Base-by-base conservation (phyloP, 2,113 vertebrate genomes). In the Pterocles orientalis region DNA sequence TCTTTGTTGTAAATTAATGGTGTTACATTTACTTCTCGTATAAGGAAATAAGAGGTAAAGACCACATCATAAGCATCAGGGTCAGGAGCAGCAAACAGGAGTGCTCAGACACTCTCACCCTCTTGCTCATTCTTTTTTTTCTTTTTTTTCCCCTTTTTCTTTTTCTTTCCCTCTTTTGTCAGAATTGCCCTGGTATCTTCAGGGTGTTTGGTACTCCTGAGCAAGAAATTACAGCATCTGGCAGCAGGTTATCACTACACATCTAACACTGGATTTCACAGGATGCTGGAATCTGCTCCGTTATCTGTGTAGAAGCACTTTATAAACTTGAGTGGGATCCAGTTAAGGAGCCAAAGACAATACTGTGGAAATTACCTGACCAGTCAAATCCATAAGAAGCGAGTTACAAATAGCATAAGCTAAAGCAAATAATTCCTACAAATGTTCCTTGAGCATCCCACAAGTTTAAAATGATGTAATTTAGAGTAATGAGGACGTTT, bases 361-460 rank as follows among this genome's bases (percentile, higher is more conserved):
- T 34, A 58, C 21, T 18, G 53, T 87, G 73, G 57, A 86, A 96
- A 91, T 87, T 95, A 96, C 94, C 94, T 96, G 94, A 68, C 77
- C 86, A 83, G 53, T 93, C 72, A 93, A 78, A 61, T 83, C 88
- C 84, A 47, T 75, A 93, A 90, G 93, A 95, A 86, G 13, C 33
- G 65, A 96, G 36, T 68, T 82, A 53, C 43, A 95, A 78, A 92
- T 50, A 75, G 23, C 60, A 71, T 29, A 41, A 84, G 16, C 34
- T 64, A 64, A 75, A 92, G 34, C 10, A 0, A 75, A 3, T 71
- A 81, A 88, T 78, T 77, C 31, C 60, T 60, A 29, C 17, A 79
- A 82, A 69, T 72, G 75, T 31, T 96, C 50, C 28, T 64, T 51
- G 31, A 57, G 29, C 12, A 76, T 50, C 47, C 47, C 10, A 1